Evolutionary conservation across 2,888 invertebrate genomes (phyloP).

Genomic region (Philereme vetulata): DNA sequence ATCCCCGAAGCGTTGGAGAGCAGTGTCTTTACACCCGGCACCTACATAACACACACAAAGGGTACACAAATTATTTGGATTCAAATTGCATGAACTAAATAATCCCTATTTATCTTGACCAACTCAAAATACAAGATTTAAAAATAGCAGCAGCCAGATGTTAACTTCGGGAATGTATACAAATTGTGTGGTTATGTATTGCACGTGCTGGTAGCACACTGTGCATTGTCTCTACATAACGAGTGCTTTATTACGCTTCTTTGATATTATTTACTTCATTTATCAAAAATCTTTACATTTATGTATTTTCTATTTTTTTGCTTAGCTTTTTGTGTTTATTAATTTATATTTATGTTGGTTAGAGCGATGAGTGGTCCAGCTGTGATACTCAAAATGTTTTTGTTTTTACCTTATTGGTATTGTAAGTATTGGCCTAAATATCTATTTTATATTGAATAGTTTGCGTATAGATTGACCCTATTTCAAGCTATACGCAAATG

Average conservation of each 20-base stretch:
- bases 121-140: too few relatives aligned
- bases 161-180: background rate
- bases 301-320: slow-evolving; percentile 59
- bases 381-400: background rate
- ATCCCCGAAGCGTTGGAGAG: too few relatives aligned
- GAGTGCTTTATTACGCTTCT: slow-evolving; percentile 80
- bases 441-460: slow-evolving; percentile 8
- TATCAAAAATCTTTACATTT: too few relatives aligned
- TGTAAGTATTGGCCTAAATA: slow-evolving; percentile 22
- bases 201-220: background rate
- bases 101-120: too few relatives aligned
- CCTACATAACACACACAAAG: background rate
- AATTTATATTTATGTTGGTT: slow-evolving; percentile 22
- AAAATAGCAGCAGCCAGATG: too few relatives aligned
- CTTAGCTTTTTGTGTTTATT: slow-evolving; percentile 37
- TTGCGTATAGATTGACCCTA: slow-evolving; percentile 14
- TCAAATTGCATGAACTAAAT: background rate
- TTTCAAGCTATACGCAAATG: slow-evolving; percentile 17
- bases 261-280: slow-evolving; percentile 65
- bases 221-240: slow-evolving; percentile 61
- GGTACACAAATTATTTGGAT: background rate
- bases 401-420: slow-evolving; percentile 2
- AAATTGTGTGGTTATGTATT: slow-evolving; percentile 12
- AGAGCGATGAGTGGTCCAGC: slow-evolving; percentile 1
- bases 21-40: too few relatives aligned